Conservation (phyloP, 2,888 invertebrate genomes). For the Imbricaverruca yamaguchii region DNA sequence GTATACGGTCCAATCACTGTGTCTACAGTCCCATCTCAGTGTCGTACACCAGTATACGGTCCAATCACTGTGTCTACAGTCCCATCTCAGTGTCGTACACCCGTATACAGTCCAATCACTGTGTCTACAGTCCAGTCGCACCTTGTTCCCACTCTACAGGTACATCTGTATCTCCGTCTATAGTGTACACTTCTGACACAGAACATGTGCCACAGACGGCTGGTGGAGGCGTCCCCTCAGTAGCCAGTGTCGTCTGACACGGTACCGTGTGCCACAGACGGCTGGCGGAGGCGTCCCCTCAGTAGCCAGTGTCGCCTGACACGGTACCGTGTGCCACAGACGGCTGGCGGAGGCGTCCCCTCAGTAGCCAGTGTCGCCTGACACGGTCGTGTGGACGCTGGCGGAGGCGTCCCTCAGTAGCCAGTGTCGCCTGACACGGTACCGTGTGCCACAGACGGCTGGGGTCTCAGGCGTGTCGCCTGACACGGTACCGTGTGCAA, state of each 20-base stretch:
- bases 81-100: too few species aligned
- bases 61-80: too few species aligned
- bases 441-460: background rate
- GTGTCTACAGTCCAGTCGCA: too few species aligned
- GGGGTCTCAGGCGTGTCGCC: background rate
- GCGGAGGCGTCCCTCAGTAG: background rate
- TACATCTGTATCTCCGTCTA: too few species aligned
- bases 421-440: background rate
- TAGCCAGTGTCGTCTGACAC: background rate
- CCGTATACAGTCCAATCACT: too few species aligned
- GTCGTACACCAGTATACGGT: too few species aligned
- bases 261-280: background rate
- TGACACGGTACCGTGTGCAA: background rate
- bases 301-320: background rate
- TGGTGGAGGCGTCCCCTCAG: background rate
- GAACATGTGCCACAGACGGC: background rate
- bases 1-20: too few species aligned
- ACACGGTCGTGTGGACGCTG: background rate
- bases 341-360: background rate
- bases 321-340: background rate
- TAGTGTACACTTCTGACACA: too few species aligned
- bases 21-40: too few species aligned
- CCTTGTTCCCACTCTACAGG: too few species aligned
- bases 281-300: background rate
- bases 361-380: background rate